These are phyloP conservation scores for Scarus forsteni DNA, from an alignment of 2,797 vertebrate genomes.

Conservation along the genomic window DNA sequence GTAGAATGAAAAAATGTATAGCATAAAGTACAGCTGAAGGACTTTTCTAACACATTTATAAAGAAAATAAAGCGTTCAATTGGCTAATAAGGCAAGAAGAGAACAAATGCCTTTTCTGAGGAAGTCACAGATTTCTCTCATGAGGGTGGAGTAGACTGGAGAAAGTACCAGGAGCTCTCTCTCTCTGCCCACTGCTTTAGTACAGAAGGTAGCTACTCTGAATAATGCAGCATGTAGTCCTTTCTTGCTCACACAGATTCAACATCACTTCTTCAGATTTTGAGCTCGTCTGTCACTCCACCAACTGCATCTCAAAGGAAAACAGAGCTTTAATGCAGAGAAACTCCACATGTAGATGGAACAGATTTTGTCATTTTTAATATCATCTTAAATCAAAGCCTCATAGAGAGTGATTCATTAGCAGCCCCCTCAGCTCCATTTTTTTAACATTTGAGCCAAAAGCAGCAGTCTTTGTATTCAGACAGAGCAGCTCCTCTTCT, in stretches of 20 bases:
- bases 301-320: slow-evolving; percentile 17
- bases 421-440: slow-evolving; percentile 25
- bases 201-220: slow-evolving; percentile 47
- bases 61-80: slow-evolving; percentile 34
- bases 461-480: slow-evolving; percentile 20
- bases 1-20: not conserved
- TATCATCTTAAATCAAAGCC: slow-evolving; percentile 39
- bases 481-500: slow-evolving; percentile 7
- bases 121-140: slow-evolving; percentile 24
- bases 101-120: slow-evolving; percentile 24
- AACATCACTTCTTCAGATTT: slow-evolving; percentile 31
- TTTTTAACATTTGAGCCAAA: slow-evolving; percentile 26
- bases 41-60: slow-evolving; percentile 14
- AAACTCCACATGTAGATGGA: slow-evolving; percentile 23
- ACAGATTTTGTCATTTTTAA: slow-evolving; percentile 43
- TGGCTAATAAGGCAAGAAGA: slow-evolving; percentile 50
- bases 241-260: slow-evolving; percentile 38
- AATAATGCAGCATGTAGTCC: slow-evolving; percentile 59
- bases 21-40: not conserved
- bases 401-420: slow-evolving; percentile 45
- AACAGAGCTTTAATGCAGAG: slow-evolving; percentile 30
- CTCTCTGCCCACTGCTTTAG: slow-evolving; percentile 48
- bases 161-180: slow-evolving; percentile 6
- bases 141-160: slow-evolving; percentile 25
- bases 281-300: slow-evolving; percentile 16